Evolutionary conservation across 2,888 invertebrate species (phyloP).

Genomic region (Adelognathus sp.): DNA sequence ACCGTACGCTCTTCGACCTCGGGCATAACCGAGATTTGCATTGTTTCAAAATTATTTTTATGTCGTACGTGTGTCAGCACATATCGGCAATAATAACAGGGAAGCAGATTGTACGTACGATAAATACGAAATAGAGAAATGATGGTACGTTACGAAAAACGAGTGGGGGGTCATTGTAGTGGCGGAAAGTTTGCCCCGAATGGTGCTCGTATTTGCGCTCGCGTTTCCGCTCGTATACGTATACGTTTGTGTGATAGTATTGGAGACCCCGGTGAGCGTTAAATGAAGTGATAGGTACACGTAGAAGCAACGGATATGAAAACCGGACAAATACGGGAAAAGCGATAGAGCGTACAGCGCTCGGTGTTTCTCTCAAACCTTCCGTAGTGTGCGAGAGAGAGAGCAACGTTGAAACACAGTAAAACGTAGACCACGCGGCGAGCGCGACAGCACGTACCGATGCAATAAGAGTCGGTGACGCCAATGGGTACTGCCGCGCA

Average conservation of each 20-base stretch:
- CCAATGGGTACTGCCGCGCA: constrained; percentile 6
- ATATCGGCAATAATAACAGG: not conserved
- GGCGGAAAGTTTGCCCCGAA: not conserved
- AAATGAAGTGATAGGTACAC: constrained; percentile 26
- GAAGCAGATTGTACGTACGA: not conserved
- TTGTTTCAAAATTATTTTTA: not conserved
- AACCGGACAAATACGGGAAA: constrained; percentile 33
- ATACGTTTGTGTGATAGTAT: constrained; percentile 1
- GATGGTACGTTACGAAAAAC: not conserved
- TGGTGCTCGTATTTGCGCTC: not conserved
- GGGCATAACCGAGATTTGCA: not conserved
- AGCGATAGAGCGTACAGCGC: not conserved
- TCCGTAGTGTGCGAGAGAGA: not conserved
- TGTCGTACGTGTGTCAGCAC: not conserved
- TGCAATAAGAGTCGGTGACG: constrained; percentile 48
- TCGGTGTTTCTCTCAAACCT: not conserved
- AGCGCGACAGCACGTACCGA: constrained; percentile 36
- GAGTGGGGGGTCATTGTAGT: not conserved
- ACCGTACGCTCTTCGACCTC: not conserved
- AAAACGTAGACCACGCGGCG: not conserved
- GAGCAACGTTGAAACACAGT: constrained; percentile 7
- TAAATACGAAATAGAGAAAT: constrained; percentile 8
- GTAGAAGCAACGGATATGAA: constrained; percentile 54
- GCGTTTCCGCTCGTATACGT: not conserved
- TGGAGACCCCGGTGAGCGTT: not conserved